Percentiles rank a stretch among this genome's conserved stretches.
These are phyloP conservation scores for Agrypnia vestita DNA, from an alignment of 1,140 invertebrate genomes.

Conservation along the genomic window DNA sequence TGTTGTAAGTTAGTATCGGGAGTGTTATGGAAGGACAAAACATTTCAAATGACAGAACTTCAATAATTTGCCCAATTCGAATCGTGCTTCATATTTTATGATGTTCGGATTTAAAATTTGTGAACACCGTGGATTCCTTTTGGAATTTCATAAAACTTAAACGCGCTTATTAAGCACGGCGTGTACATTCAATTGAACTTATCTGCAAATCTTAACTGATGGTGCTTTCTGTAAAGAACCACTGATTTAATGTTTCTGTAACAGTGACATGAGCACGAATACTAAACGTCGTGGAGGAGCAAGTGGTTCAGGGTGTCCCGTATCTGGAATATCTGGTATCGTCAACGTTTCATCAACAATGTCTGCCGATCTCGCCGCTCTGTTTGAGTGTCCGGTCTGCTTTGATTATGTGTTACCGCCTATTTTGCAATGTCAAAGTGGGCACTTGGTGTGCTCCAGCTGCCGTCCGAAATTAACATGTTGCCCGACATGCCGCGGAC, in stretches of 20 bases:
- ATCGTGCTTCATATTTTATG: slow-evolving; percentile 22
- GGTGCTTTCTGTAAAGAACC: slow-evolving; percentile 25
- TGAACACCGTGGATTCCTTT: slow-evolving; percentile 4
- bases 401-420: slow-evolving; percentile 99
- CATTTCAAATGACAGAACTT: slow-evolving; percentile 48
- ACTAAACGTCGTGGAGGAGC: slow-evolving; percentile 52
- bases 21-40: slow-evolving; percentile 48
- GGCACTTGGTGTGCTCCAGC: slow-evolving; percentile 92
- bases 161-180: background rate
- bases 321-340: slow-evolving; percentile 66
- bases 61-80: slow-evolving; percentile 4
- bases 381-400: slow-evolving; percentile 99
- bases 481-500: slow-evolving; percentile 98
- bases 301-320: slow-evolving; percentile 53
- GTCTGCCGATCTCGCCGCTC: slow-evolving; percentile 91
- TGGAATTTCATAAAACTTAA: slow-evolving; percentile 1
- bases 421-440: slow-evolving; percentile 91
- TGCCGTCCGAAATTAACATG: slow-evolving; percentile 97
- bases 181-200: background rate
- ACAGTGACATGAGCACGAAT: slow-evolving; percentile 55
- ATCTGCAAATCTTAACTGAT: background rate
- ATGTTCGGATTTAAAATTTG: slow-evolving; percentile 22
- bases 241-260: slow-evolving; percentile 40
- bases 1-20: background rate
- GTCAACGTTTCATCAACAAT: slow-evolving; percentile 74